Conservation (phyloP, 2,113 vertebrate species). For the Strigops habroptila region DNA sequence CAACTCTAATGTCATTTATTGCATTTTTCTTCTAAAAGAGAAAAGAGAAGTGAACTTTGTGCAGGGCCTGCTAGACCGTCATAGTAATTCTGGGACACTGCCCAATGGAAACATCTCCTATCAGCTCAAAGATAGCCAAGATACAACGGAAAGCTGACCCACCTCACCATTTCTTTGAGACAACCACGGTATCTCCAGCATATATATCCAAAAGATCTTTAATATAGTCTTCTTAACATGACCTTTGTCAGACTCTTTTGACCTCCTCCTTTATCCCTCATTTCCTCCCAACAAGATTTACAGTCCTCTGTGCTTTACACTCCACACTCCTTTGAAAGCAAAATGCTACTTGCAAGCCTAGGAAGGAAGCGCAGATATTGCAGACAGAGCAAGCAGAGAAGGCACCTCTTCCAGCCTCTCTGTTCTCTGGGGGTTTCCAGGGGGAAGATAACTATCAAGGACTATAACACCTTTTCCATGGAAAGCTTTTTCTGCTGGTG, state of each 20-base stretch:
- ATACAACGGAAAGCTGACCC: background rate
- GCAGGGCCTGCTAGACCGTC: background rate
- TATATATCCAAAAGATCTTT: background rate
- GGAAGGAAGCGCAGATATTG: background rate
- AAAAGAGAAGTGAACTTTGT: background rate
- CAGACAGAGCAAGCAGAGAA: background rate
- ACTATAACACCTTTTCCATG: background rate
- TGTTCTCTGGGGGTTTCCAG: background rate
- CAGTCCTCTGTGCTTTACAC: background rate
- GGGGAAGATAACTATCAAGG: background rate
- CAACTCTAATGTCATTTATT: background rate
- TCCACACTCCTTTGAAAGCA: background rate
- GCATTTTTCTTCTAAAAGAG: background rate
- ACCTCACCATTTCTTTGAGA: background rate
- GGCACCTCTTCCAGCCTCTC: background rate
- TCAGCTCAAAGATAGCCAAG: background rate
- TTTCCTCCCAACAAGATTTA: background rate
- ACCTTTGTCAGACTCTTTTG: background rate
- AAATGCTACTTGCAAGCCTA: accelerated
- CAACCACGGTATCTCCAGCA: background rate
- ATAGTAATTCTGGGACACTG: background rate
- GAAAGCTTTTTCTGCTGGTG: background rate
- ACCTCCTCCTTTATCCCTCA: background rate
- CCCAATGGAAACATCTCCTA: background rate
- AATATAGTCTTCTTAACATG: background rate